Base-by-base conservation (phyloP, 2,888 invertebrate species). In the Amitus sp. region DNA sequence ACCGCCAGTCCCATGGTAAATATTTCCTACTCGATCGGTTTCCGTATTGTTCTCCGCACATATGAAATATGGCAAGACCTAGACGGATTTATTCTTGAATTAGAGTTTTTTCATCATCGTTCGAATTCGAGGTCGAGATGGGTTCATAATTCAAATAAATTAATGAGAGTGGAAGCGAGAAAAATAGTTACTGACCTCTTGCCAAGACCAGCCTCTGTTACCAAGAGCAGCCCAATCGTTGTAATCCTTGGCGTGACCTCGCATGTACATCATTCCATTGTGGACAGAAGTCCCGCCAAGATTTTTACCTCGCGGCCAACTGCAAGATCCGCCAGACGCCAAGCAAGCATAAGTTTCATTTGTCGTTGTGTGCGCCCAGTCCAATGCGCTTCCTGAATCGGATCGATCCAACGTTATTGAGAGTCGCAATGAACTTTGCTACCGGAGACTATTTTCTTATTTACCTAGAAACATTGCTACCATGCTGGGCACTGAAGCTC, bases 231-330 rank as follows among this genome's bases (percentile, higher is more conserved):
- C 90, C 93, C 93, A 93, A 6, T 87, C 85, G 73, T 93, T 89
- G 80, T 90, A 93, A 82, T 93, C 93, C 1, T 84, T 85, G 0
- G 89, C 85, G 68, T 90, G 89, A 0, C 93, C 93, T 17, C 93
- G 85, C 80, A 90, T 89, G 78, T 93, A 93, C 88, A 91, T 92
- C 93, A 94, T 94, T 1, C 93, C 93, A 75, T 94, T 92, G 49
- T 90, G 86, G 0, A 88, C 89, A 42, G 88, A 87, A 67, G 87
- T 87, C 0, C 93, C 93, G 3, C 93, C 93, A 72, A 86, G 76
- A 62, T 88, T 89, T 77, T 90, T 92, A 1, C 89, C 92, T 51
- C 91, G 84, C 0, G 89, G 87, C 91, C 91, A 91, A 12, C 81
- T 83, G 72, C 90, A 90, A 3, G 83, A 81, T 1, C 85, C 84